Base-by-base conservation (phyloP, 2,888 invertebrate genomes). In the Aphodius sticticus region DNA sequence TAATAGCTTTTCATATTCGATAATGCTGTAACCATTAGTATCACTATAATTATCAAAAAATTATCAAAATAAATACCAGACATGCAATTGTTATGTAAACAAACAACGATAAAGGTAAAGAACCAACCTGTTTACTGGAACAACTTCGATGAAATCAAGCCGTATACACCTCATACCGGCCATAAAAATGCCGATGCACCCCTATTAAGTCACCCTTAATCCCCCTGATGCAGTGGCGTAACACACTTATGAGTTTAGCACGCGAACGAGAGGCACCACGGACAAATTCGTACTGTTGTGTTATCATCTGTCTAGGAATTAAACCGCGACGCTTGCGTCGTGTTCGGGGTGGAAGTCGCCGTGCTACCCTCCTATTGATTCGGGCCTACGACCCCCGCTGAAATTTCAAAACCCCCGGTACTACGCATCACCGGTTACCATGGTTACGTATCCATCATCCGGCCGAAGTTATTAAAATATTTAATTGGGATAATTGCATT, bases 291-390 rank as follows among this genome's bases (percentile, higher is more conserved):
- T 79, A 77, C 78, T 80, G 72, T 53, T 53, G 53, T 53, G 53
- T 80, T 78, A 78, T 78, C 78, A 76, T 70, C 7, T 74, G 70
- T 80, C 71, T 69, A 70, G 76, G 76, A 77, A 76, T 77, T 78
- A 76, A 80, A 80, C 70, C 69, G 76, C 74, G 75, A 70, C 80
- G 77, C 80, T 69, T 80, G 79, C 79, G 78, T 78, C 74, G 36
- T 74, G 36, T 53, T 53, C 74, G 74, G 74, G 74, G 74, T 74
- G n/a, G 53, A 71, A 70, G 12, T 12, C 69, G 26, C 36, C 75
- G 38, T 76, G 72, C 72, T 74, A 78, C 75, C 74, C 74, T 78
- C 78, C 71, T 81, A 81, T 81, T 80, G 81, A 81, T 81, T 80
- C 76, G 70, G 79, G 77, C 80, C 78, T 77, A 77, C 77, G 78